Evolutionary conservation across 2,113 vertebrate genomes (phyloP).

Genomic region (Ammodytes marinus): DNA sequence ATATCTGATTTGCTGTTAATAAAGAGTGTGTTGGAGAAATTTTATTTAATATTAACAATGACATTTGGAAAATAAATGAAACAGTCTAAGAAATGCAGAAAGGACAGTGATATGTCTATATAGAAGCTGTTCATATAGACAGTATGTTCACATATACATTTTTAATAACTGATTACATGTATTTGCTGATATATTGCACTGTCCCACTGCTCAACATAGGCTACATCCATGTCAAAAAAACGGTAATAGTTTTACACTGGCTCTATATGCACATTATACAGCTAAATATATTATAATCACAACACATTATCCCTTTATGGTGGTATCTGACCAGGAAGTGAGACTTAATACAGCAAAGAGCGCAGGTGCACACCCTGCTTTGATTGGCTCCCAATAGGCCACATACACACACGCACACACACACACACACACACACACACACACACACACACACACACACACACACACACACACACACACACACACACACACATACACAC

Average conservation of each 20-base stretch:
- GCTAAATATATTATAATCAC: neutral
- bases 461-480: conserved; percentile 44
- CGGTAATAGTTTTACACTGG: neutral
- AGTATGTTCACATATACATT: too few species aligned
- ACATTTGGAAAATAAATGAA: neutral
- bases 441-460: conserved; percentile 33
- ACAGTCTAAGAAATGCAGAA: neutral
- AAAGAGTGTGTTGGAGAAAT: conserved; percentile 1
- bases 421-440: conserved; percentile 31
- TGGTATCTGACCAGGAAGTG: conserved; percentile 3
- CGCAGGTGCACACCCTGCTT: conserved; percentile 73
- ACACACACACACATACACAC: conserved; percentile 43
- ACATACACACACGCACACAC: conserved; percentile 41
- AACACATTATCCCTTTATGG: neutral
- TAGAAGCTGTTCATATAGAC: neutral
- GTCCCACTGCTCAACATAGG: neutral
- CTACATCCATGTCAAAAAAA: neutral
- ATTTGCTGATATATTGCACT: neutral
- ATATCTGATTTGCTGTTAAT: conserved; percentile 25
- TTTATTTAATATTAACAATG: neutral
- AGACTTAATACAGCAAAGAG: conserved; percentile 34
- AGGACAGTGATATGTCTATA: neutral
- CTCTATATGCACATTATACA: neutral
- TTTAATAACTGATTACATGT: neutral
- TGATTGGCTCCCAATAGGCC: conserved; percentile 78